These are phyloP conservation scores for Trileptium ribeirensis DNA, from an alignment of 2,888 invertebrate species.

Conservation along the genomic window DNA sequence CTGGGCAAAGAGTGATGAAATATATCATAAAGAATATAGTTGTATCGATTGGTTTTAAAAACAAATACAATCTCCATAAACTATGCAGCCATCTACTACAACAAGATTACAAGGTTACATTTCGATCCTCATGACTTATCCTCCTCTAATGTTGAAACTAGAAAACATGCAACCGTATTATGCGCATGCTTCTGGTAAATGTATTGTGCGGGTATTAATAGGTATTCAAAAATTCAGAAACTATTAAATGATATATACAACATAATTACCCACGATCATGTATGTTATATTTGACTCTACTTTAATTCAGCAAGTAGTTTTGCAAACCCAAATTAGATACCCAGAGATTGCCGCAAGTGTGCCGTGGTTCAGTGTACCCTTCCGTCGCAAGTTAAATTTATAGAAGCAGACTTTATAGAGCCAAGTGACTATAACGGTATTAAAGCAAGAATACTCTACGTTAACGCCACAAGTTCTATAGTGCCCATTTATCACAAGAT, in stretches of 20 bases:
- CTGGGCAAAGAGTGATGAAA: no score
- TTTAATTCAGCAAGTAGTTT: no score
- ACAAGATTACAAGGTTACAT: neutral
- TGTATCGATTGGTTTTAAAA: neutral
- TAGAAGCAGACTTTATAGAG: neutral
- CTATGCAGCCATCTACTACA: neutral
- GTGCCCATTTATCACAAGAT: neutral
- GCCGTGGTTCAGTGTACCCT: neutral
- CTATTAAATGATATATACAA: neutral
- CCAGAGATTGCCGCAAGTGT: no score
- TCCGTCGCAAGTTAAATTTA: neutral
- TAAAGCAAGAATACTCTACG: neutral
- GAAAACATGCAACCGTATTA: neutral
- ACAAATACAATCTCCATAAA: neutral
- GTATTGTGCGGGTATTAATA: neutral
- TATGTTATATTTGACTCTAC: neutral
- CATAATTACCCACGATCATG: neutral
- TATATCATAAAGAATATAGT: neutral
- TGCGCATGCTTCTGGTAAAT: neutral
- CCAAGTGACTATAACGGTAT: neutral
- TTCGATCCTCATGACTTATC: neutral
- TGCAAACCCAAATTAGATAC: no score
- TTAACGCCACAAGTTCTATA: neutral
- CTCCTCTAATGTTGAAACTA: neutral
- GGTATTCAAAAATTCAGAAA: neutral